phyloP scores from a whole-genome alignment of 2,113 vertebrate species.

The Mustela lutreola region DNA sequence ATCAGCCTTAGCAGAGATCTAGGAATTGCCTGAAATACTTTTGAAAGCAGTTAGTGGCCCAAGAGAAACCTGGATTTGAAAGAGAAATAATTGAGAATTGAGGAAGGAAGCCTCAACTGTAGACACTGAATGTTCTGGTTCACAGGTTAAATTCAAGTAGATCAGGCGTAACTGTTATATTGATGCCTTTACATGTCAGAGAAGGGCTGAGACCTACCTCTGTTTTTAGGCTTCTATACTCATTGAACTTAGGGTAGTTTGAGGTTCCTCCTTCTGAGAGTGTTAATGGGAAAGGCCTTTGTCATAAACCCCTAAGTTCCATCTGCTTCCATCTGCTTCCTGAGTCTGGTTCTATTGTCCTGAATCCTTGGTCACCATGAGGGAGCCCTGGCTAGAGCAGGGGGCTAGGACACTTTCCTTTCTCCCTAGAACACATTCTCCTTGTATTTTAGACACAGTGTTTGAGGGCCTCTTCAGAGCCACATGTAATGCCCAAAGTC shows the following conservation, averaged over 20 bases:
- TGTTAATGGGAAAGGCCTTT: not conserved
- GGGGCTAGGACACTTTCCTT: not conserved
- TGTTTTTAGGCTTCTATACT: not conserved
- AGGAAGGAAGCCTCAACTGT: not conserved
- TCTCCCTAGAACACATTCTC: not conserved
- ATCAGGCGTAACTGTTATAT: not conserved
- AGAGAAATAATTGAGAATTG: not conserved
- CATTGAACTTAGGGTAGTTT: not conserved
- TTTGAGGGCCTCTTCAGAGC: not conserved
- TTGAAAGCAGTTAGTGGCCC: not conserved
- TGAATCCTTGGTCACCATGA: not conserved
- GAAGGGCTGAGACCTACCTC: not conserved
- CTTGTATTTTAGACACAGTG: not conserved
- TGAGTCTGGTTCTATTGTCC: not conserved
- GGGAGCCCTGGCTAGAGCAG: not conserved
- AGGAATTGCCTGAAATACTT: conserved; percentile 18
- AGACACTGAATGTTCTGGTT: not conserved
- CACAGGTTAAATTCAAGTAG: not conserved
- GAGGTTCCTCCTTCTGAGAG: not conserved
- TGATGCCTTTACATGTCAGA: not conserved
- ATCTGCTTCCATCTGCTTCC: too few relatives aligned
- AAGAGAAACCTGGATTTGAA: conserved; percentile 29
- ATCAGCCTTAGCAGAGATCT: not conserved
- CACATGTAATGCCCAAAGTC: not conserved
- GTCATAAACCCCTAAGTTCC: conserved; percentile 2